These are phyloP conservation scores for Tetanocera ferruginea DNA, from an alignment of 2,888 invertebrate genomes.

Conservation along the genomic window DNA sequence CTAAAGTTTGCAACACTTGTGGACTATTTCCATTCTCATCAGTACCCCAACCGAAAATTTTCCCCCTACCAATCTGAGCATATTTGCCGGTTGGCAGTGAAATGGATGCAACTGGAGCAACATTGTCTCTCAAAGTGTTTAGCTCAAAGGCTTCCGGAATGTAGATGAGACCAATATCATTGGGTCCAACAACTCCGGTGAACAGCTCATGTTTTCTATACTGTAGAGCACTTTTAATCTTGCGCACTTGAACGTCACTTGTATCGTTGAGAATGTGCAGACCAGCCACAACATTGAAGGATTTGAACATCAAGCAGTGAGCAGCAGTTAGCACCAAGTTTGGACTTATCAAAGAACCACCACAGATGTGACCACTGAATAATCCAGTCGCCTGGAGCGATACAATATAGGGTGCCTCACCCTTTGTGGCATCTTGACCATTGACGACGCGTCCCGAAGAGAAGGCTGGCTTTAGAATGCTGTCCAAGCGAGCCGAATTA, in stretches of 20 bases:
- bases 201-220: conserved; percentile 62
- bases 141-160: conserved; percentile 57
- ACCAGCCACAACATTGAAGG: conserved; percentile 65
- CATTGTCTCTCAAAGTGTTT: conserved; percentile 55
- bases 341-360: conserved; percentile 65
- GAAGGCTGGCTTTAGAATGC: conserved; percentile 54
- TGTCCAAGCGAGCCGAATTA: conserved; percentile 49
- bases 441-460: conserved; percentile 64
- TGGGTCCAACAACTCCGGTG: conserved; percentile 67
- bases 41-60: conserved; percentile 64
- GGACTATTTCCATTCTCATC: conserved; percentile 55
- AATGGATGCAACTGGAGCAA: conserved; percentile 53
- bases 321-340: conserved; percentile 67
- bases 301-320: conserved; percentile 56
- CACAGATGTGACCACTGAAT: conserved; percentile 62
- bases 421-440: conserved; percentile 60
- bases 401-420: conserved; percentile 70
- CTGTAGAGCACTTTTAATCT: conserved; percentile 46
- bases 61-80: conserved; percentile 48
- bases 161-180: conserved; percentile 73
- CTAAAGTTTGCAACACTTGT: conserved; percentile 58
- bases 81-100: conserved; percentile 51
- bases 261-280: conserved; percentile 59
- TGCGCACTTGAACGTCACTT: conserved; percentile 53
- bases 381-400: conserved; percentile 55